Evolutionary conservation across 2,113 vertebrate species (phyloP), one percentile per base, ranked within the genome.

Genomic region (Hoplias malabaricus): DNA sequence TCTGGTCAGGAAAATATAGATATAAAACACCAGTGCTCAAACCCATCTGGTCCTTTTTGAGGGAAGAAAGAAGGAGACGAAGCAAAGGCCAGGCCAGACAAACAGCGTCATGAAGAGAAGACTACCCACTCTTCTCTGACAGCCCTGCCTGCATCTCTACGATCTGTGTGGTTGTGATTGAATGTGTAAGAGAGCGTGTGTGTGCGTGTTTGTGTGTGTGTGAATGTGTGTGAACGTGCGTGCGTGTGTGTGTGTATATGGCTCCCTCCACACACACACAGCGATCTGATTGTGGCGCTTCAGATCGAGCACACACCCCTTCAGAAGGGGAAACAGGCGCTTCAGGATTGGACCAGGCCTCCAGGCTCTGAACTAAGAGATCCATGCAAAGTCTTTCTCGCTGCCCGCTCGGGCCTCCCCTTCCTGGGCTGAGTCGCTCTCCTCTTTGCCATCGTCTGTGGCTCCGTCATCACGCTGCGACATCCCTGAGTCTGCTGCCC

Each of bases 311-410:
- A 36, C 71, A 73, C 78, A 72, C 65, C 61, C 34, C 78, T n/a
- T 68, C 16, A 75, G 61, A 71, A 73, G 57, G 33, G 48, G 75
- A 69, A 78, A 63, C 75, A 53, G 75, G 71, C 59, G 80, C 40
- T 43, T 70, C 42, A 36, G n/a, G 38, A 48, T 76, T 9, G 34
- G 53, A 14, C 12, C 43, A 33, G 48, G 25, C 38, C 56, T 57
- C 11, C 31, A 21, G 29, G 65, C n/a, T 61, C 14, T 42, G 19
- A 80, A 73, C 94, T 98, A 98, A 82, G 97, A 95, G 91, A 98
- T 94, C 97, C 97, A 98, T 70, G 94, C 75, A 42, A 98, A 98
- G 91, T 98, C 96, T 90, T 95, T 95, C 84, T 97, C 94, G 0
- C 92, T 92, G n/a, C 92, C 94, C 33, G 93, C 92, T 6, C 92